A percentile compares a stretch with the other conserved stretches of the same genome.
Evolutionary conservation across 2,888 invertebrate species (phyloP).

Genomic region (Drosophila aldrichi): DNA sequence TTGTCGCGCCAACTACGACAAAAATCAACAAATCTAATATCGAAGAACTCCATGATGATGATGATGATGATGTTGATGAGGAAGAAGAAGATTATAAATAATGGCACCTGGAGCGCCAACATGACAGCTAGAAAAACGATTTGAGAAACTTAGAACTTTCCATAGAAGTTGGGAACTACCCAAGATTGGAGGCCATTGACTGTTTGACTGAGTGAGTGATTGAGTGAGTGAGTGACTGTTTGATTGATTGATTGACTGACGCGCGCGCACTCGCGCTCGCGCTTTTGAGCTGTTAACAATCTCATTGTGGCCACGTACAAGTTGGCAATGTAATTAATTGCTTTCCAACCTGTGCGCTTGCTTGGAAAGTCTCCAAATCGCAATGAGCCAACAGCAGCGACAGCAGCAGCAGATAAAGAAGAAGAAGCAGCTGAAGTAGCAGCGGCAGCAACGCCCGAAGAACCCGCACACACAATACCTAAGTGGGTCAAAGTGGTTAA

Average conservation of each 20-base stretch:
- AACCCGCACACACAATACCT: constrained; percentile 23
- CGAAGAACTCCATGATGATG: background rate
- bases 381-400: constrained; percentile 55
- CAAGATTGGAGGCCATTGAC: constrained; percentile 69
- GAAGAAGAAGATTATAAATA: constrained; percentile 56
- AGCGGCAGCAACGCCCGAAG: constrained; percentile 9
- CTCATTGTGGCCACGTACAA: constrained; percentile 70
- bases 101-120: constrained; percentile 70
- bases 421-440: background rate
- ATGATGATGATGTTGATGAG: background rate
- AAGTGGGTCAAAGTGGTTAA: constrained; percentile 47
- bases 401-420: background rate
- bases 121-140: constrained; percentile 45
- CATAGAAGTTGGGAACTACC: constrained; percentile 36
- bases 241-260: constrained; percentile 57
- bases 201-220: constrained; percentile 26
- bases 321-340: constrained; percentile 78
- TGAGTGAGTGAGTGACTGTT: constrained; percentile 30
- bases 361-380: constrained; percentile 67
- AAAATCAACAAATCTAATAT: background rate
- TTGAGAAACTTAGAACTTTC: constrained; percentile 26
- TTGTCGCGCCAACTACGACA: constrained; percentile 60
- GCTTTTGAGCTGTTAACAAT: constrained; percentile 74
- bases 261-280: constrained; percentile 74
- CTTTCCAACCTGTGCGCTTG: constrained; percentile 61